A percentile compares a stretch with the other conserved stretches of the same genome.
These are phyloP conservation scores for Frieseomelitta varia DNA, from an alignment of 1,140 invertebrate genomes.

Conservation along the genomic window DNA sequence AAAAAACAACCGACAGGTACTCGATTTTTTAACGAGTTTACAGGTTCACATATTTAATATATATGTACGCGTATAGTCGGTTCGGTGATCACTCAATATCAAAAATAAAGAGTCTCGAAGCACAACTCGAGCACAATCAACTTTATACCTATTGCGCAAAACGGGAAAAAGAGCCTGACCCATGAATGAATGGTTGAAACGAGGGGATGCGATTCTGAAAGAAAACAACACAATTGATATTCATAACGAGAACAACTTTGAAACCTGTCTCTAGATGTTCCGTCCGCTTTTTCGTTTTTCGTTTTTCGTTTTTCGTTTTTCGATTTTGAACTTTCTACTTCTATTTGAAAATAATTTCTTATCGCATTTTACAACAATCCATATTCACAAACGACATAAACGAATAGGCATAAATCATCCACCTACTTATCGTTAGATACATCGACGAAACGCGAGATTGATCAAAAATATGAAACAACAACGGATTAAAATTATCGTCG, in stretches of 20 bases:
- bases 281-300: neutral
- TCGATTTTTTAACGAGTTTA: neutral
- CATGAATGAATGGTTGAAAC: constrained; percentile 82
- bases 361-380: neutral
- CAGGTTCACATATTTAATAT: neutral
- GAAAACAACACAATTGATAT: constrained; percentile 82
- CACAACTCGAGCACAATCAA: constrained; percentile 42
- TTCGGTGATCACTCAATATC: constrained; percentile 17
- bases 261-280: constrained; percentile 1
- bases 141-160: constrained; percentile 82
- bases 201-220: constrained; percentile 82
- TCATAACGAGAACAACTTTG: constrained; percentile 60
- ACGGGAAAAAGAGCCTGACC: constrained; percentile 83
- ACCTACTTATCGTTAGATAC: neutral
- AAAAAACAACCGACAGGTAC: neutral
- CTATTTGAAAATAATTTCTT: neutral
- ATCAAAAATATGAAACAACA: neutral
- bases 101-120: constrained; percentile 21
- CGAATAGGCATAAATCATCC: neutral
- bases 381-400: too few relatives aligned
- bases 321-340: neutral
- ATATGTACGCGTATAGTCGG: too few relatives aligned
- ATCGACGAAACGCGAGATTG: neutral
- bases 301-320: neutral
- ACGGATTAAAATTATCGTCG: too few relatives aligned